Evolutionary conservation across 35 echinoderm and acorn worm species (phyloP).

Genomic region (Anneissia japonica): DNA sequence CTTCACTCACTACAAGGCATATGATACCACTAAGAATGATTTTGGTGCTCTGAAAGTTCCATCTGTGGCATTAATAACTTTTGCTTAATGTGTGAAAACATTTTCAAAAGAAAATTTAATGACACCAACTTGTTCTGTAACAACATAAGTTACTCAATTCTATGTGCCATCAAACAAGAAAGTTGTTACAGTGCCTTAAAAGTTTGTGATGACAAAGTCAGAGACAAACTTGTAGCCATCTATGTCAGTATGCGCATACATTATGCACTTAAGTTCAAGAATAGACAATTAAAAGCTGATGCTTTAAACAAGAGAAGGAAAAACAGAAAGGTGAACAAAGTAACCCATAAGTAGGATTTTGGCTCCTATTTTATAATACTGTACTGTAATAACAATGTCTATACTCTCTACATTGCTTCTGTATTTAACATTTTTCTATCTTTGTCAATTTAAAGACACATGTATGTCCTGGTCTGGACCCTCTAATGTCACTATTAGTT

Average conservation of each 20-base stretch:
- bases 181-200: constrained; percentile 28
- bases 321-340: too few relatives aligned
- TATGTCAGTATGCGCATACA: constrained; percentile 54
- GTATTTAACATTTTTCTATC: too few relatives aligned
- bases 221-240: constrained; percentile 14
- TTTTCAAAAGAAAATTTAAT: neutral
- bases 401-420: too few relatives aligned
- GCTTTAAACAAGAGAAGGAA: constrained; percentile 23
- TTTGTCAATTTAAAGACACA: too few relatives aligned
- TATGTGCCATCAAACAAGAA: neutral
- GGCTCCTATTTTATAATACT: too few relatives aligned
- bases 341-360: too few relatives aligned
- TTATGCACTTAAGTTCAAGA: constrained; percentile 45
- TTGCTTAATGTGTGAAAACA: neutral
- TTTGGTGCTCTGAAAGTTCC: neutral
- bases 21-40: neutral
- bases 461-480: too few relatives aligned
- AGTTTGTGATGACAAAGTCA: constrained; percentile 32
- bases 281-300: constrained; percentile 19
- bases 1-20: too few relatives aligned
- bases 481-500: too few relatives aligned
- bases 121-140: neutral
- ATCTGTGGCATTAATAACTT: neutral
- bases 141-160: neutral
- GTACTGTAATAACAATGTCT: too few relatives aligned